Evolutionary conservation across 1,140 invertebrate species (phyloP).

Genomic region (silkworm (Bombyx mori)): DNA sequence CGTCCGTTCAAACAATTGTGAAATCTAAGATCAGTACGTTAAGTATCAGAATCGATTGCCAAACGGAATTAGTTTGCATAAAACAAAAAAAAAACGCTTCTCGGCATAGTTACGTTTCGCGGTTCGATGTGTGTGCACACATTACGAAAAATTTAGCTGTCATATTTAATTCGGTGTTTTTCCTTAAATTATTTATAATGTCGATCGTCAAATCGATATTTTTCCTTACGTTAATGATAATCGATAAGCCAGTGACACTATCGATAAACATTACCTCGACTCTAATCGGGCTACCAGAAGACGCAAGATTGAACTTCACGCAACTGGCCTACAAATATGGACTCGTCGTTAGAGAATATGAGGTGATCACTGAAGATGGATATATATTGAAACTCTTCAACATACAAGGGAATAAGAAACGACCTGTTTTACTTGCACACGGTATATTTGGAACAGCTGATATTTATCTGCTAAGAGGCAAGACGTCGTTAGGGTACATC

Average conservation of each 20-base stretch:
- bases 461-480: constrained; percentile 75
- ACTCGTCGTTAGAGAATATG: constrained; percentile 7
- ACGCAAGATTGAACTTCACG: constrained; percentile 12
- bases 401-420: constrained; percentile 11
- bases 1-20: not conserved
- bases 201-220: not conserved
- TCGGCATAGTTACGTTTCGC: too few species aligned
- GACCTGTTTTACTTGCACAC: constrained; percentile 75
- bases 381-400: constrained; percentile 19
- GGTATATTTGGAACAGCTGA: constrained; percentile 75
- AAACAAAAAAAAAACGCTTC: too few species aligned
- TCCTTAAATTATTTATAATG: not conserved
- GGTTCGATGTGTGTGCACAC: not conserved
- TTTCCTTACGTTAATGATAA: not conserved
- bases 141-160: not conserved
- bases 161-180: not conserved
- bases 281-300: constrained; percentile 9
- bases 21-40: not conserved
- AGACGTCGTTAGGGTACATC: constrained; percentile 72
- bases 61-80: not conserved
- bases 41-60: constrained; percentile 2
- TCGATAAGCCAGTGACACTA: not conserved
- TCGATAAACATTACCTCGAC: constrained; percentile 1
- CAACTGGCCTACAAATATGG: constrained; percentile 16
- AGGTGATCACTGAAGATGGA: constrained; percentile 17